Base-by-base conservation (phyloP, 2,113 vertebrate genomes). In the Saguinus midas region DNA sequence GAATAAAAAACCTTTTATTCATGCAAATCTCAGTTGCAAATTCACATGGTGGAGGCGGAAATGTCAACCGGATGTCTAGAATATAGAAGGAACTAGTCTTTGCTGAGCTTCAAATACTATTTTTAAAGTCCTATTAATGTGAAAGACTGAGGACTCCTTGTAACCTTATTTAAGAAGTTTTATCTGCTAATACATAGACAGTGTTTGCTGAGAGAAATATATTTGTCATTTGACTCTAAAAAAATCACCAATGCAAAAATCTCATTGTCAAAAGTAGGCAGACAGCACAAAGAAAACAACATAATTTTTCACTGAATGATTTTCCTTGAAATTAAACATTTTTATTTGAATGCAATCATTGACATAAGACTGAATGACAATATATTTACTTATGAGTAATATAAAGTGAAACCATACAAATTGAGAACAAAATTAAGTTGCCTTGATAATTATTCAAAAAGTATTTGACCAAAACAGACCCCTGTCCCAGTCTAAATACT, bases 401-500 rank as follows among this genome's bases (percentile, higher is more conserved):
- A 88, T 57, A 93, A 90, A 96, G 70, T 95, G 81, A 92, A 66
- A 82, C 9, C 58, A 92, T 78, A 85, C 35, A 82, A 92, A 95
- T 12, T 78, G 80, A 84, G 64, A 90, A 82, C 32, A 79, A 92
- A 94, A 81, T 92, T 94, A 94, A 16, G 17, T 83, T 78, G 76
- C 13, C 37, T 90, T 70, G n/a, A 92, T 89, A 92, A 25, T 8
- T 85, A 70, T 70, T 89, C 0, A 93, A 72, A 1, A 11, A 76
- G 70, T 96, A 20, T 84, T 40, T 96, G 87, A 92, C 17, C 16
- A 76, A 40, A 40, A 97, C 61, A 96, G 88, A 7, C 70, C 29
- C 37, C 25, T 90, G 95, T 84, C 90, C 91, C 76, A 92, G 52
- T 95, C 97, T 96, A 97, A 98, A 98, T 96, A 95, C 76, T 96